These are phyloP conservation scores for Ectropis grisescens DNA, from an alignment of 1,140 invertebrate genomes.

Conservation along the genomic window DNA sequence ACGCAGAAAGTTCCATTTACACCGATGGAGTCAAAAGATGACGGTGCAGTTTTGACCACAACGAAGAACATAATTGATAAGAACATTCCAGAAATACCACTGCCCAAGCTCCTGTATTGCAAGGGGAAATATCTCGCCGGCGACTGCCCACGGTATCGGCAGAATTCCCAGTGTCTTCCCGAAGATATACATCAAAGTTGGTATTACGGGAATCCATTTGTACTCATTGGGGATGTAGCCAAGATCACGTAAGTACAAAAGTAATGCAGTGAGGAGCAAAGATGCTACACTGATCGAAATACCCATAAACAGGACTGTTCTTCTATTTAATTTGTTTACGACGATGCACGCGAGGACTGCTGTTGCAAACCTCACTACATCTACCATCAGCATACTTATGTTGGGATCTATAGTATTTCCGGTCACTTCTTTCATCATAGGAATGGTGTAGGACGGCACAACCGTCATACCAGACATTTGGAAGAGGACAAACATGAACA, in stretches of 20 bases:
- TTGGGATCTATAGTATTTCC: slow-evolving; percentile 30
- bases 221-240: slow-evolving; percentile 39
- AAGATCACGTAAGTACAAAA: slow-evolving; percentile 42
- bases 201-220: slow-evolving; percentile 48
- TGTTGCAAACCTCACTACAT: slow-evolving; percentile 41
- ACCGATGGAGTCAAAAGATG: slow-evolving; percentile 66
- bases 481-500: slow-evolving; percentile 58
- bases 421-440: slow-evolving; percentile 47
- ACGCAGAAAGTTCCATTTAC: slow-evolving; percentile 73
- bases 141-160: slow-evolving; percentile 72
- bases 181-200: slow-evolving; percentile 46
- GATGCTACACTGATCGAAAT: slow-evolving; percentile 37
- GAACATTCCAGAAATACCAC: slow-evolving; percentile 71
- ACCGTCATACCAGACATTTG: slow-evolving; percentile 60
- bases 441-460: slow-evolving; percentile 49
- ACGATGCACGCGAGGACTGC: slow-evolving; percentile 45
- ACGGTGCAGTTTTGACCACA: slow-evolving; percentile 74
- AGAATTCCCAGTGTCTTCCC: slow-evolving; percentile 59
- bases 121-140: slow-evolving; percentile 70
- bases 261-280: slow-evolving; percentile 26
- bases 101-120: slow-evolving; percentile 62
- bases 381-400: slow-evolving; percentile 51
- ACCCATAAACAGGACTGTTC: slow-evolving; percentile 49
- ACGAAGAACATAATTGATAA: slow-evolving; percentile 75
- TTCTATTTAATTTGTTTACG: slow-evolving; percentile 40